Percentiles rank a stretch among this genome's conserved stretches.
Evolutionary conservation across 2,888 invertebrate species (phyloP).

Genomic region (Perithous albicinctus): DNA sequence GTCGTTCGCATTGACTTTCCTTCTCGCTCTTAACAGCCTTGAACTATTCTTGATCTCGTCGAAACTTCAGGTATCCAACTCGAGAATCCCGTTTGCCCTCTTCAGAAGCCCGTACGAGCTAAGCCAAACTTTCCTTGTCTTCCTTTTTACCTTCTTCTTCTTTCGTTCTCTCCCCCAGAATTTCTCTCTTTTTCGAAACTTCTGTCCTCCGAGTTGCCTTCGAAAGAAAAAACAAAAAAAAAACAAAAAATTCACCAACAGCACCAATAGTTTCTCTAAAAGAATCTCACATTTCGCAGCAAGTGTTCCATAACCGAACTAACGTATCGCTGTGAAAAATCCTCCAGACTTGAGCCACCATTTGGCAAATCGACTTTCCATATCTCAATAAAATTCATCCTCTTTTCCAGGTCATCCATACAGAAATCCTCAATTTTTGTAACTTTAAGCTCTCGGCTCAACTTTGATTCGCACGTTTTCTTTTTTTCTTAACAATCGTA

Average conservation of each 20-base stretch:
- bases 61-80: conserved; percentile 21
- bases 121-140: not conserved
- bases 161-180: not conserved
- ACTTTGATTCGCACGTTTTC: not conserved
- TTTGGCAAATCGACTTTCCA: not conserved
- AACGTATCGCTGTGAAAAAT: not conserved
- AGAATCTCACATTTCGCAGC: not conserved
- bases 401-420: not conserved
- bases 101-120: not conserved
- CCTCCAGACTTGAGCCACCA: not conserved
- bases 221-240: no score
- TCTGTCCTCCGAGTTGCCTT: not conserved
- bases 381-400: not conserved
- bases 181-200: not conserved
- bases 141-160: not conserved
- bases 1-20: conserved; percentile 10
- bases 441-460: no score
- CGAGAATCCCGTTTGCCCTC: not conserved
- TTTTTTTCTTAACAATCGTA: not conserved
- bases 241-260: not conserved
- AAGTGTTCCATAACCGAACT: not conserved
- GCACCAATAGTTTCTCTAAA: not conserved
- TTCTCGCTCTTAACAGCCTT: conserved; percentile 22
- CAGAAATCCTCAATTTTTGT: no score
- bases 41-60: conserved; percentile 47